These are phyloP conservation scores for Puffinus mauretanicus DNA, from an alignment of 2,113 vertebrate genomes.

Conservation along the genomic window DNA sequence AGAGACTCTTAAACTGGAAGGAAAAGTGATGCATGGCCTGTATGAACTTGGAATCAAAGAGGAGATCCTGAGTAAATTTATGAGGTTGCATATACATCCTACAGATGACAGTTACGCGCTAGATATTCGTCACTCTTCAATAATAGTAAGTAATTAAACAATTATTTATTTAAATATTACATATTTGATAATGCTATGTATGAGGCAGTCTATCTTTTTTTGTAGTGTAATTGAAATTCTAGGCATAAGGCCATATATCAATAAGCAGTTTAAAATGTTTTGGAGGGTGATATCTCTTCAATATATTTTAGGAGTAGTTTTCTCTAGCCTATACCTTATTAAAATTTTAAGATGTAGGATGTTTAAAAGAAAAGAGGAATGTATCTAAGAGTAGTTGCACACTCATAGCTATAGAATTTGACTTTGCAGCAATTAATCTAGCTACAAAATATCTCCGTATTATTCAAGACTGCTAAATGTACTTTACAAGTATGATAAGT, in stretches of 20 bases:
- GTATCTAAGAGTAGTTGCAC: not conserved
- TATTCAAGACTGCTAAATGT: not conserved
- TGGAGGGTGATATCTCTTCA: not conserved
- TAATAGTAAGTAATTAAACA: slow-evolving; percentile 80
- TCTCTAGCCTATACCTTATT: not conserved
- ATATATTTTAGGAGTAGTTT: not conserved
- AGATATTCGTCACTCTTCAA: slow-evolving; percentile 88
- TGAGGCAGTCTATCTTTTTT: not conserved
- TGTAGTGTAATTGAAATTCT: not conserved
- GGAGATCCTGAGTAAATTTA: slow-evolving; percentile 78
- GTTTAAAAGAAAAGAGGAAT: not conserved
- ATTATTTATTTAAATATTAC: not conserved
- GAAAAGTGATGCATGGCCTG: slow-evolving; percentile 87
- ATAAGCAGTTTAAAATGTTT: not conserved
- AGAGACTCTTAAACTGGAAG: slow-evolving; percentile 85
- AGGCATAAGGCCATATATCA: not conserved
- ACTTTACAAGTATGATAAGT: not conserved
- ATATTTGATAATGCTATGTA: not conserved
- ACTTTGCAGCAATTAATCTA: not conserved
- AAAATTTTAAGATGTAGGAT: not conserved
- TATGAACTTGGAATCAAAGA: slow-evolving; percentile 84
- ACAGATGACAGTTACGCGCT: slow-evolving; percentile 81
- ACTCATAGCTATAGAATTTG: not conserved
- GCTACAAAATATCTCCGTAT: not conserved
- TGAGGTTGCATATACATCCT: slow-evolving; percentile 78